Evolutionary conservation across 2,797 vertebrate genomes (phyloP), one percentile per base, ranked within the genome.

Genomic region (Sebastes goodei): DNA sequence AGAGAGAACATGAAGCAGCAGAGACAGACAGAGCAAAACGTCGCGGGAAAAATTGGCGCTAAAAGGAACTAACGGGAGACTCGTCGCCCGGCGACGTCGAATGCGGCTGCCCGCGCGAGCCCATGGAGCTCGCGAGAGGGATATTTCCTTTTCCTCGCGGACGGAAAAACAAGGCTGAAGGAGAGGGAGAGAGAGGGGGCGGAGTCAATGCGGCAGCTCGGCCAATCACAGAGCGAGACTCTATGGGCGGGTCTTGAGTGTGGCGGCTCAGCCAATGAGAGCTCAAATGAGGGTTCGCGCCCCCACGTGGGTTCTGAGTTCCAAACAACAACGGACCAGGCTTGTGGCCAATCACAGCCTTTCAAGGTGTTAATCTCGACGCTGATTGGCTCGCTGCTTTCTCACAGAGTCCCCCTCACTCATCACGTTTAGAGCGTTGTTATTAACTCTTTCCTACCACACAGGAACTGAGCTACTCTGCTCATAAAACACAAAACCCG

Each of bases 371-470:
- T 94, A 94, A 95, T 96, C 95, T 95, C 9, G 82, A 79, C 71
- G 76, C 80, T 23, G 93, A 96, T 96, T 96, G 96, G 95, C 84
- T 87, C 69, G 62, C 87, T 89, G 91, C 71, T 91, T 93, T 78
- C 38, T 85, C 90, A 89, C 87, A 87, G 89, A 65, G 87, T 80
- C 92, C 92, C 84, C 84, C 93, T 94, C 93, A 94, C 94, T 96
- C 94, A 92, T 92, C 93, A 90, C 91, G 92, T 92, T 91, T 81
- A 86, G 87, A 76, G 87, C 88, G 87, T 80, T 81, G 86, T 63
- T 86, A 82, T 96, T 96, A 96, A 96, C 96, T 93, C 96, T 92
- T 96, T 95, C 93, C 90, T 88, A 71, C 88, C 92, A 89, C 87
- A 81, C 82, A 84, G 78, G 81, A 89, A 89, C 38, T 86, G 80